Conservation (phyloP, 2,113 vertebrate genomes). For the Tapirus terrestris region DNA sequence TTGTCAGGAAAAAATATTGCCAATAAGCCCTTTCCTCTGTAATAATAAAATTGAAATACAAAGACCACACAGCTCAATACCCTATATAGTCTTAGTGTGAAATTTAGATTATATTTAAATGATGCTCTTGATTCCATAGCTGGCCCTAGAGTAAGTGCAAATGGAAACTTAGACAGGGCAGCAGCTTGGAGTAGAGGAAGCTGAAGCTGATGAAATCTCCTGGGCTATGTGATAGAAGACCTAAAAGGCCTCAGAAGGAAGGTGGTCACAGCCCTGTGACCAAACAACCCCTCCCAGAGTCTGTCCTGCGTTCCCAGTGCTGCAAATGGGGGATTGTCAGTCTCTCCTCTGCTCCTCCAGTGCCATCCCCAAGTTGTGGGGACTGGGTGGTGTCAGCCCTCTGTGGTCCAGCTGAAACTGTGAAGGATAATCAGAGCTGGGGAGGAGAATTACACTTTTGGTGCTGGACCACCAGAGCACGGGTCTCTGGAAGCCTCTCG, state of each 20-base stretch:
- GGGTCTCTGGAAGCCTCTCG: neutral
- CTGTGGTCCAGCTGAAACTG: neutral
- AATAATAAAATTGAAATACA: constrained; percentile 63
- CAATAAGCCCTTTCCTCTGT: constrained; percentile 63
- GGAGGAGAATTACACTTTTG: neutral
- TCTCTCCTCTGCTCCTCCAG: neutral
- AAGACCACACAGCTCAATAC: constrained; percentile 19
- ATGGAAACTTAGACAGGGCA: neutral
- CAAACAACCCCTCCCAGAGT: neutral
- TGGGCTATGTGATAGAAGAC: neutral
- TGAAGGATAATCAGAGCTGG: neutral
- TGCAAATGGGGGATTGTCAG: neutral
- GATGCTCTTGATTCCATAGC: neutral
- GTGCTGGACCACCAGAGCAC: neutral
- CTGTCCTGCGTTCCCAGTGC: neutral
- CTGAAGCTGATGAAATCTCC: neutral
- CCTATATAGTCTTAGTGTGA: constrained; percentile 16
- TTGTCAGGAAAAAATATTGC: constrained; percentile 51
- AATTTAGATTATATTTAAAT: constrained; percentile 51
- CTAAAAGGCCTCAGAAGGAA: neutral
- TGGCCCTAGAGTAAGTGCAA: neutral
- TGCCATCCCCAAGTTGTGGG: neutral
- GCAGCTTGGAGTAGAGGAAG: neutral
- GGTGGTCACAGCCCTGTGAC: neutral
- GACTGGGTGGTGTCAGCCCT: neutral